Conservation (phyloP, 2,113 vertebrate genomes). For the Clarias gariepinus region DNA sequence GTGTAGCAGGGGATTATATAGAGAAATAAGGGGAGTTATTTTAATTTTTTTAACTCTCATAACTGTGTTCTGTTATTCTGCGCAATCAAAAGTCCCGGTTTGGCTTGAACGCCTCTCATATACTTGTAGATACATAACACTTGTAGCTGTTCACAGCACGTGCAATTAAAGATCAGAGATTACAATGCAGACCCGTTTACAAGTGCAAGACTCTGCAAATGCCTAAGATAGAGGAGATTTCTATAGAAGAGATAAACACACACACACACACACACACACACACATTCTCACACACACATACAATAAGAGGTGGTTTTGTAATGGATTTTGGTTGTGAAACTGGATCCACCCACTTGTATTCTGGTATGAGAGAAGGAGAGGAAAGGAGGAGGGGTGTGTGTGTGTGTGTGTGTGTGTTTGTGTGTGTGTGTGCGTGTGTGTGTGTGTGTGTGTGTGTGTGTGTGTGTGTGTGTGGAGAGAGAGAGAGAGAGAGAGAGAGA, state of each 20-base stretch:
- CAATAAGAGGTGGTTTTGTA: slow-evolving; percentile 66
- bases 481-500: slow-evolving; percentile 60
- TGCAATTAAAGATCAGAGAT: background rate
- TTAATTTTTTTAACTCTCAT: too few species aligned
- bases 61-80: too few species aligned
- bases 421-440: too few species aligned
- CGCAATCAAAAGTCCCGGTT: too few species aligned
- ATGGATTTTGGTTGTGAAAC: slow-evolving; percentile 73
- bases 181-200: background rate
- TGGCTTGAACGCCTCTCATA: background rate
- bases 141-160: background rate
- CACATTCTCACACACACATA: slow-evolving; percentile 2
- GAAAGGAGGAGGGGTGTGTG: slow-evolving; percentile 58
- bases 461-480: too few species aligned
- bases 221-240: background rate
- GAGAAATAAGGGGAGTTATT: too few species aligned
- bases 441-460: slow-evolving; percentile 1
- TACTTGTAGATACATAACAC: too few species aligned
- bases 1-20: too few species aligned
- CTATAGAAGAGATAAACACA: background rate
- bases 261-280: slow-evolving; percentile 9
- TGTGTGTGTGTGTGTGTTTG: too few species aligned
- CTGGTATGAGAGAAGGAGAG: slow-evolving; percentile 57
- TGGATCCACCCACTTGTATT: slow-evolving; percentile 77
- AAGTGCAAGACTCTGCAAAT: background rate